Base-by-base conservation (phyloP, 2,888 invertebrate species). In the Sarcophaga rosellei region DNA sequence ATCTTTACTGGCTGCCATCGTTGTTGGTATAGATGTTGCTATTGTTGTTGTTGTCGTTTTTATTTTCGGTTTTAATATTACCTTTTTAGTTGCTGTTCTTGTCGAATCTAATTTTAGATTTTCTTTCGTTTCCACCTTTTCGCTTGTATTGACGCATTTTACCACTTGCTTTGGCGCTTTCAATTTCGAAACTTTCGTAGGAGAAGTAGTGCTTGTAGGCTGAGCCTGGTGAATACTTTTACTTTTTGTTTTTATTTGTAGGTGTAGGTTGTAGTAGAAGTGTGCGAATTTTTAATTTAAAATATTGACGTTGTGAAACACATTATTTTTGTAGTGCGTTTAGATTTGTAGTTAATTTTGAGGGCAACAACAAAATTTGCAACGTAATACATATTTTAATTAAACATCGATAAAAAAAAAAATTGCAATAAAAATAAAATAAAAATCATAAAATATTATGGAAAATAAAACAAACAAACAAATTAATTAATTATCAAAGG, bases 171-270 rank as follows among this genome's bases (percentile, higher is more conserved):
- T 75, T 66, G 74, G 79, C 57, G 76, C 78, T 70, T 53, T 74
- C 63, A 80, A 59, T 84, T 70, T 85, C 25, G 79, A 68, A 79
- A 45, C 35, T 23, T 88, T 89, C 81, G 72, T 83, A 88, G 89
- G 89, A 87, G 86, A 88, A 57, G 85, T 76, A 77, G 85, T 86
- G 85, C 81, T 66, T 81, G 69, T 25, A 68, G 72, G 47, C 65
- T 77, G 77, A 74, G 65, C 35, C 77, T 47, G 72, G 57, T 80
- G 74, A 78, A 75, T 61, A 74, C 35, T 75, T 84, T 81, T 78
- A 81, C 72, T 81, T 62, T 59, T 78, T 78, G 78, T 84, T 84
- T 59, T 68, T 78, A 57, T 59, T n/a, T n/a, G n/a, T n/a, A n/a
- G n/a, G n/a, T 62, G 45, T 74, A 44, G 86, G 84, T 66, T 47